A percentile compares a stretch with the other conserved stretches of the same genome.
These are phyloP conservation scores for Cerastis rubricosa DNA, from an alignment of 2,888 invertebrate species.

Conservation along the genomic window DNA sequence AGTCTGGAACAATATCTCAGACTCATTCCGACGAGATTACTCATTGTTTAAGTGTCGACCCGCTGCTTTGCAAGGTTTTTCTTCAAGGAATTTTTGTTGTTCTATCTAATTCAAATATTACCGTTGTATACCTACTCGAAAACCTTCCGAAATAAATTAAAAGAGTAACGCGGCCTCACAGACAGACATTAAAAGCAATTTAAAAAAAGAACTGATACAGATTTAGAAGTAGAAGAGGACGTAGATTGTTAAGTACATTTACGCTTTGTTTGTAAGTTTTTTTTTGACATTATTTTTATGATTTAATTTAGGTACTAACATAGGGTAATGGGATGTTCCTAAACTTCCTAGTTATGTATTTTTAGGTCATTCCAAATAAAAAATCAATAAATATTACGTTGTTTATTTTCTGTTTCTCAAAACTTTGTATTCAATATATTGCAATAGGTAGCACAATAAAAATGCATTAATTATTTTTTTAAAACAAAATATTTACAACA, in stretches of 20 bases:
- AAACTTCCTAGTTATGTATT: too few species aligned
- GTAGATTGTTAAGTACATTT: background rate
- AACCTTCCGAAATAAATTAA: background rate
- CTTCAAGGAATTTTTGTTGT: too few species aligned
- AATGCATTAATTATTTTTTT: too few species aligned
- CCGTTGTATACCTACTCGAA: background rate
- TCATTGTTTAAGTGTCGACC: background rate
- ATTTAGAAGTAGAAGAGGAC: background rate
- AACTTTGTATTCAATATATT: too few species aligned
- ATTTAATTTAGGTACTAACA: background rate
- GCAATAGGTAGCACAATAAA: too few species aligned
- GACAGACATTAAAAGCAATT: background rate
- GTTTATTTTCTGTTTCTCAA: too few species aligned
- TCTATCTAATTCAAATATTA: background rate
- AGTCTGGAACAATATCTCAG: too few species aligned
- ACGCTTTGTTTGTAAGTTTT: background rate
- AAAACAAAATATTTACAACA: too few species aligned
- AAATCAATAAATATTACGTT: too few species aligned
- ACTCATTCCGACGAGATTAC: background rate
- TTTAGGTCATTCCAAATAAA: background rate
- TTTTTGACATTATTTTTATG: background rate
- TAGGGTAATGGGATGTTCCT: background rate
- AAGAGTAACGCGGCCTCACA: background rate
- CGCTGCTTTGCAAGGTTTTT: too few species aligned
- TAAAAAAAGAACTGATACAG: background rate